Conservation (phyloP, 1,140 invertebrate species). For the Calliopsis andreniformis region DNA sequence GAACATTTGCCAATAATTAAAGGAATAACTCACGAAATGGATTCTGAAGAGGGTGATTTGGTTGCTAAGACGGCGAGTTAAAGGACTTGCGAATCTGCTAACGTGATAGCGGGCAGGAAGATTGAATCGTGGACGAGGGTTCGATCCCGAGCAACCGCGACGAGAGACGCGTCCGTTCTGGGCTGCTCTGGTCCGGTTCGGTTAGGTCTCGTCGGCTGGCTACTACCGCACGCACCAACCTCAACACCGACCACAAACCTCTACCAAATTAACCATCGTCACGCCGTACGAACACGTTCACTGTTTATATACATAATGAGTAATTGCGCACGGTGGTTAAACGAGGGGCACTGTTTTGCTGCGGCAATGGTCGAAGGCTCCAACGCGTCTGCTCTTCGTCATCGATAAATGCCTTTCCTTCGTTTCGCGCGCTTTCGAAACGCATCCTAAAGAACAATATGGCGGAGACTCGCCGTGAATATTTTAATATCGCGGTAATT, state of each 20-base stretch:
- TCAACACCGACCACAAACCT: constrained; percentile 31
- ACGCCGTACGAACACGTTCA: constrained; percentile 41
- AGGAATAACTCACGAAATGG: constrained; percentile 8
- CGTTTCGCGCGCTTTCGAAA: background rate
- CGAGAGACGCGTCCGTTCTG: constrained; percentile 5
- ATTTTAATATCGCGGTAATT: constrained; percentile 1
- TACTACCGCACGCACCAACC: background rate
- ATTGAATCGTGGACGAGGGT: constrained; percentile 4
- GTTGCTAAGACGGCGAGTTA: background rate
- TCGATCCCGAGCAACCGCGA: background rate
- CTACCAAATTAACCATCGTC: constrained; percentile 57
- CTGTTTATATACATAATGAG: constrained; percentile 59
- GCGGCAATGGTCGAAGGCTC: background rate
- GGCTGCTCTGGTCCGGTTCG: background rate
- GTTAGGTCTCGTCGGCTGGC: too few relatives aligned
- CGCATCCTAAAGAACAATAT: background rate
- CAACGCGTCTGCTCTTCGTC: background rate
- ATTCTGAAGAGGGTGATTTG: background rate
- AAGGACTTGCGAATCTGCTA: background rate
- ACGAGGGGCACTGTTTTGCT: constrained; percentile 11
- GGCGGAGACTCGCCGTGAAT: background rate
- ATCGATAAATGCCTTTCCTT: background rate
- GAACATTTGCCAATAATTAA: too few relatives aligned
- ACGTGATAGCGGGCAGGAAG: background rate
- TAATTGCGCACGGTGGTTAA: constrained; percentile 48